Evolutionary conservation across 1,140 invertebrate species (phyloP).

Genomic region (Pachyrhynchus sulphureomaculatus): DNA sequence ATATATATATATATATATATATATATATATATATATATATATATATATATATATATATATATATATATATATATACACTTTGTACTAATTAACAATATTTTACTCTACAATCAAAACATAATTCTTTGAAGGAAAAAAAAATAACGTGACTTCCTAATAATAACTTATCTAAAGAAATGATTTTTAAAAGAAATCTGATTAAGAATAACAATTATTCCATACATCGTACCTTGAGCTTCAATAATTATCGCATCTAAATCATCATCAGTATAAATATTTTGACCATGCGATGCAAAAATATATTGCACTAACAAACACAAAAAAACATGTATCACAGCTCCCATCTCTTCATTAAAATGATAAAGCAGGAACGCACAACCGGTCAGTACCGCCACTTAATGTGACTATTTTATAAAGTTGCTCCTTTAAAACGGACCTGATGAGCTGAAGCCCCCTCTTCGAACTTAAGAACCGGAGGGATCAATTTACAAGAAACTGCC

Average conservation of each 20-base stretch:
- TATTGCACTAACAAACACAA: conserved; percentile 35
- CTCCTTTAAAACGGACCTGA: conserved; percentile 43
- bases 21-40: too few species aligned
- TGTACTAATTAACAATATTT: too few species aligned
- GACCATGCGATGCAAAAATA: conserved; percentile 11
- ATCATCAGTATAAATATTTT: conserved; percentile 9
- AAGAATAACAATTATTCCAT: not conserved
- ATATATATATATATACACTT: too few species aligned
- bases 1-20: too few species aligned
- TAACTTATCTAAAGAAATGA: too few species aligned
- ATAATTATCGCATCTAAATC: conserved; percentile 29
- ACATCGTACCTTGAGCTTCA: conserved; percentile 33
- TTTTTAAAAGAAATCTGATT: too few species aligned
- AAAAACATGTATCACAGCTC: conserved; percentile 29
- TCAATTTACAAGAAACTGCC: conserved; percentile 34
- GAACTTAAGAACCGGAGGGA: conserved; percentile 17
- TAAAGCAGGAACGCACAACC: conserved; percentile 24
- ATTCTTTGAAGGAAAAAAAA: too few species aligned
- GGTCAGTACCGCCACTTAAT: conserved; percentile 33
- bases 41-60: too few species aligned
- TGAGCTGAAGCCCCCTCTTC: conserved; percentile 38
- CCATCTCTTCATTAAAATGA: conserved; percentile 29
- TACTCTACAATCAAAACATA: too few species aligned
- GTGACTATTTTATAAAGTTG: conserved; percentile 44
- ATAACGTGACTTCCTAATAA: too few species aligned